Evolutionary conservation across 2,113 vertebrate species (phyloP).

Genomic region (Sminthopsis crassicaudata): DNA sequence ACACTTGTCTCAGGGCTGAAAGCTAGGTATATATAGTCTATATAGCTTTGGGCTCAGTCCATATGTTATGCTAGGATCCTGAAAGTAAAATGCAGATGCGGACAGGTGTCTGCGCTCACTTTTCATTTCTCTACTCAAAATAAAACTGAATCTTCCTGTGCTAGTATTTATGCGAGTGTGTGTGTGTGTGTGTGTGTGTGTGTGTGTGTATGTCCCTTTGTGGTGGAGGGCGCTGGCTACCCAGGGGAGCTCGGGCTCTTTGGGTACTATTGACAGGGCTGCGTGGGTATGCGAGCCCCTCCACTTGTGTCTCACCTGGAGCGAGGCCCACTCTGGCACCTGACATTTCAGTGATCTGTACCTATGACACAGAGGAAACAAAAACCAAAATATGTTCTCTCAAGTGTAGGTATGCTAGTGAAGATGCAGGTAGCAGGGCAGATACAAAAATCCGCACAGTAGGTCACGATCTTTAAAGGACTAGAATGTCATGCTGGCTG

Average conservation of each 20-base stretch:
- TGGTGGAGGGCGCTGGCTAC: neutral
- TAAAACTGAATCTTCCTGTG: neutral
- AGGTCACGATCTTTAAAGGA: neutral
- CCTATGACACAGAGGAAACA: neutral
- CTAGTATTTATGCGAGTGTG: neutral
- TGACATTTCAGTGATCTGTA: neutral
- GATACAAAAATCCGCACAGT: neutral
- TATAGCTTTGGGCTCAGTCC: neutral
- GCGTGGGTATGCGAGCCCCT: neutral
- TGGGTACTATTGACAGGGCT: neutral
- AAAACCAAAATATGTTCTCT: neutral
- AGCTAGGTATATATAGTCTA: neutral
- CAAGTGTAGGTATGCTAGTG: neutral
- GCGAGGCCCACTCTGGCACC: neutral
- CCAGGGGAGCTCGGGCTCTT: too few relatives aligned
- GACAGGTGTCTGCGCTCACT: neutral
- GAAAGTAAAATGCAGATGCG: neutral
- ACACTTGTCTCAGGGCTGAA: neutral
- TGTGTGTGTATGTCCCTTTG: neutral
- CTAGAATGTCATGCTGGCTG: neutral
- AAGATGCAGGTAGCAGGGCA: neutral
- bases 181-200: neutral
- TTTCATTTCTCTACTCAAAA: neutral
- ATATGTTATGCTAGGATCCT: neutral
- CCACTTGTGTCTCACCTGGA: neutral